Percentiles rank a stretch among this genome's conserved stretches.
phyloP scores from a whole-genome alignment of 2,888 invertebrate genomes.

The Merodon equestris region DNA sequence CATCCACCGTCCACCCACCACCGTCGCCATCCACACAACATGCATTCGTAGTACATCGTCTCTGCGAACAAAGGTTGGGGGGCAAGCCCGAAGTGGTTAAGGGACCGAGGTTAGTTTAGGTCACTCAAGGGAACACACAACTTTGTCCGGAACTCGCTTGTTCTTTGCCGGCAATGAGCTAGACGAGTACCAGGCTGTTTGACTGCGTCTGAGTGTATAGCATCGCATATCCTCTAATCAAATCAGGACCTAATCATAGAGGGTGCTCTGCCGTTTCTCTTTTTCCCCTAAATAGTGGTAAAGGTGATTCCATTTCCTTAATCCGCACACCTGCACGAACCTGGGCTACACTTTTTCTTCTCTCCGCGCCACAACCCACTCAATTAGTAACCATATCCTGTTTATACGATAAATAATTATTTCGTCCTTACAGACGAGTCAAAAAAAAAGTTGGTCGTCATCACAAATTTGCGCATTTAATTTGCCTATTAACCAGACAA shows the following conservation, averaged over 20 bases:
- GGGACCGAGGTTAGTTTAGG: slow-evolving; percentile 58
- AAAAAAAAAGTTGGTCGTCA: slow-evolving; percentile 42
- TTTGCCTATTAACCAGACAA: slow-evolving; percentile 63
- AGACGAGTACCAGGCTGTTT: no score
- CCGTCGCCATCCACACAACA: background rate
- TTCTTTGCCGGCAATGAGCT: slow-evolving; percentile 23
- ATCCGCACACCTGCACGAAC: slow-evolving; percentile 37
- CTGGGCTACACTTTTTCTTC: background rate
- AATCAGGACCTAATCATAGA: slow-evolving; percentile 66
- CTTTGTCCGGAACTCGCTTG: slow-evolving; percentile 61
- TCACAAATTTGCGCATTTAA: slow-evolving; percentile 64
- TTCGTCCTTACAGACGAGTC: slow-evolving; percentile 32
- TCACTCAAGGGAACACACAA: slow-evolving; percentile 62
- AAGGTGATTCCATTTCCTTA: slow-evolving; percentile 45
- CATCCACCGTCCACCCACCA: slow-evolving; percentile 14
- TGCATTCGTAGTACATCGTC: slow-evolving; percentile 11
- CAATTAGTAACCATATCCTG: slow-evolving; percentile 64
- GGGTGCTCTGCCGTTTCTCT: slow-evolving; percentile 19
- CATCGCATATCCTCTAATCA: slow-evolving; percentile 61
- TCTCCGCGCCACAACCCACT: slow-evolving; percentile 13
- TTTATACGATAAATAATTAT: slow-evolving; percentile 55
- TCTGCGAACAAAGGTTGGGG: slow-evolving; percentile 2
- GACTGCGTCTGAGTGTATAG: slow-evolving; percentile 11
- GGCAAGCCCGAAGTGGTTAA: background rate
- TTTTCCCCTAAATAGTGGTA: slow-evolving; percentile 8